Base-by-base conservation (phyloP, 2,888 invertebrate species). In the Cyclophora albipunctata region DNA sequence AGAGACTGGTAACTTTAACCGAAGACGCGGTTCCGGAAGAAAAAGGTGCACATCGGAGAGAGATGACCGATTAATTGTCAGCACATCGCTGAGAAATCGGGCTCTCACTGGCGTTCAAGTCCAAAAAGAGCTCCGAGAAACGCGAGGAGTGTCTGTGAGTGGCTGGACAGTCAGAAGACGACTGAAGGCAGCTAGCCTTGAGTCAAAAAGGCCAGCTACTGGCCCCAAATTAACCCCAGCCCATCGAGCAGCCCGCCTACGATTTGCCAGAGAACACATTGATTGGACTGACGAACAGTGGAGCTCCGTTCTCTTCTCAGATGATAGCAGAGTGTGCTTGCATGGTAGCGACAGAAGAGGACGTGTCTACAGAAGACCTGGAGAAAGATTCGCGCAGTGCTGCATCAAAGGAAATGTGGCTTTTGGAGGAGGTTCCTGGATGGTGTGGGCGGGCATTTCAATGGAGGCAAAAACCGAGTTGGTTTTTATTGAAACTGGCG, bases 91-190 rank as follows among this genome's bases (percentile, higher is more conserved):
- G n/a, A n/a, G 58, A 46, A 59, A 66, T 58, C 54, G 58, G 1
- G 57, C 56, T 34, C 49, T 59, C 6, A 63, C 52, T 33, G 57
- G 49, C 33, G 54, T 62, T 37, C 46, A 48, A 41, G 47, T 59
- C 40, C 50, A 55, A 7, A 45, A 45, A 43, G 40, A 46, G 43
- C 49, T 49, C 34, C 42, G 46, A 42, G 43, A 49, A 42, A 41
- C 50, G 44, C 49, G 51, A 42, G 50, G 45, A 40, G 49, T 52
- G 40, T 48, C 45, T 42, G 45, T 46, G 42, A 65, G 62, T 46
- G 45, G 53, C 46, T 60, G 57, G 57, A 65, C 62, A 52, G 60
- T 61, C 0, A 52, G 62, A 50, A 45, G 59, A 63, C 43, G 55
- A 34, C 41, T 64, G 6, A 54, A 41, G 42, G 45, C 57, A 59